Evolutionary conservation across 2,888 invertebrate species (phyloP).

Genomic region (Parnassius apollo): DNA sequence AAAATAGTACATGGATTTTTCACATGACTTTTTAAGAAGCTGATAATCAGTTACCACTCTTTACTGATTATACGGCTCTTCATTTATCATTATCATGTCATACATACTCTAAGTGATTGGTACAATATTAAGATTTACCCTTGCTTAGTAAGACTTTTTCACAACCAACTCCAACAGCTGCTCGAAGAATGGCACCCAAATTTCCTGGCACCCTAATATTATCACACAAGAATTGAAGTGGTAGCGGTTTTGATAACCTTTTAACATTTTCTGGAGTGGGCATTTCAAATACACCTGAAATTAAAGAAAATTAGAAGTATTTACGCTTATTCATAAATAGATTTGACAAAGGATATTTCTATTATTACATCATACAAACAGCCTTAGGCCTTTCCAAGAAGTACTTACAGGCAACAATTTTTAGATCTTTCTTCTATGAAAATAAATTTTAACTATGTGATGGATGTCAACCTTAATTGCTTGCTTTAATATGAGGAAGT

Average conservation of each 20-base stretch:
- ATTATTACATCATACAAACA: too few relatives aligned
- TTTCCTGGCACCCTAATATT: constrained; percentile 95
- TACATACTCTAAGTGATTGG: too few relatives aligned
- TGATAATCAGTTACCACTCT: too few relatives aligned
- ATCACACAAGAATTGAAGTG: constrained; percentile 93
- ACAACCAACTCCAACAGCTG: constrained; percentile 88
- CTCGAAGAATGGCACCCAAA: constrained; percentile 92
- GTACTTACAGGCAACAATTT: background rate
- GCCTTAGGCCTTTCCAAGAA: too few relatives aligned
- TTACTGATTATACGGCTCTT: too few relatives aligned
- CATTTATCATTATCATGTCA: too few relatives aligned
- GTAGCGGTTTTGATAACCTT: constrained; percentile 68
- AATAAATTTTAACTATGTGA: background rate
- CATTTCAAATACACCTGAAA: constrained; percentile 83
- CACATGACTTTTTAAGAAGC: too few relatives aligned
- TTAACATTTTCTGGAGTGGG: constrained; percentile 72
- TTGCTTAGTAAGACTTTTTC: constrained; percentile 87
- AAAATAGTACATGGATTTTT: too few relatives aligned
- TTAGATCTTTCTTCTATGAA: background rate
- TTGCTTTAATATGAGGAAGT: too few relatives aligned
- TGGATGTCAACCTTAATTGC: too few relatives aligned
- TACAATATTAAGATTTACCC: constrained; percentile 79
- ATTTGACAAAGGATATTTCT: background rate
- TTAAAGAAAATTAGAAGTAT: background rate
- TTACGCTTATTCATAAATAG: too few relatives aligned